phyloP scores from a whole-genome alignment of 2,888 invertebrate genomes.

The Drosophila cyrtoloma region DNA sequence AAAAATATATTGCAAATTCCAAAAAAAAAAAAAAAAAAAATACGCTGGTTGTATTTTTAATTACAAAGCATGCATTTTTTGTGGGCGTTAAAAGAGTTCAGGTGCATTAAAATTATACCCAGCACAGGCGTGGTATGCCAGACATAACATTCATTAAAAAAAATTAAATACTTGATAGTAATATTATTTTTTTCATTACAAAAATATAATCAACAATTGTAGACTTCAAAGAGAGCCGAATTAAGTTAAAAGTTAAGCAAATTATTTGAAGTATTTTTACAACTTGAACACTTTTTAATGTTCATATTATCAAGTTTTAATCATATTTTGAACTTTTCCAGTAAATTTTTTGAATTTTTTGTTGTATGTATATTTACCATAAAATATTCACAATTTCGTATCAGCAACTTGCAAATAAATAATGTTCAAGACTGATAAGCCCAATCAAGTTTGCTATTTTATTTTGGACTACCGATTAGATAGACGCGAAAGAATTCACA shows the following conservation, averaged over 20 bases:
- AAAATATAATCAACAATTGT: background rate
- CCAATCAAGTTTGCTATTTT: background rate
- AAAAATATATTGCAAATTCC: background rate
- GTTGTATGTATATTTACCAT: background rate
- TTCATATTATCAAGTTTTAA: background rate
- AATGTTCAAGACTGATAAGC: constrained; percentile 14
- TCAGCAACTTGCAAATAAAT: background rate
- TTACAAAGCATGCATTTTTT: constrained; percentile 44
- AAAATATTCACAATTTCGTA: background rate
- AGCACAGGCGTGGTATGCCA: background rate
- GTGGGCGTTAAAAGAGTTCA: constrained; percentile 61
- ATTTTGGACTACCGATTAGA: constrained; percentile 30
- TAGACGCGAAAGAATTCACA: constrained; percentile 21
- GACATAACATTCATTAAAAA: background rate
- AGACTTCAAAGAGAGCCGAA: background rate
- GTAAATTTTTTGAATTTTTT: background rate
- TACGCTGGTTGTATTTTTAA: constrained; percentile 59
- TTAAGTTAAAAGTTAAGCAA: background rate
- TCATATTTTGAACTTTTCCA: background rate
- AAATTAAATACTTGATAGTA: background rate
- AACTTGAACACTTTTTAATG: background rate
- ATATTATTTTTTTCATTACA: background rate
- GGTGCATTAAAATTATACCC: constrained; percentile 11
- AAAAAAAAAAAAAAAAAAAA: background rate
- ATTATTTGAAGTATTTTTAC: background rate